phyloP scores from a whole-genome alignment of 2,113 vertebrate genomes.

The Gallinago undulata region DNA sequence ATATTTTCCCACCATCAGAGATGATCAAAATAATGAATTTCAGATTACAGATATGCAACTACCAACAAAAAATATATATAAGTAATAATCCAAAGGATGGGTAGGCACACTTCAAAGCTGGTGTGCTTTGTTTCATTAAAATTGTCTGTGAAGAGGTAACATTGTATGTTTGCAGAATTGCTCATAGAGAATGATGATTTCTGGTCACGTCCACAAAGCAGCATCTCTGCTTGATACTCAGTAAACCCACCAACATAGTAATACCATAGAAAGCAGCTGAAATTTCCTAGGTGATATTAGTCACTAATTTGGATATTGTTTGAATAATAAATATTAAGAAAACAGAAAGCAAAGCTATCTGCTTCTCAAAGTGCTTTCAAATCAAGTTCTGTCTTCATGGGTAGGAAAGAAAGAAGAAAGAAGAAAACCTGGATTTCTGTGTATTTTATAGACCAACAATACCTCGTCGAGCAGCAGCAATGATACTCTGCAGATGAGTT shows the following conservation, averaged over 20 bases:
- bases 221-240: neutral
- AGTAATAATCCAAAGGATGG: neutral
- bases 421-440: neutral
- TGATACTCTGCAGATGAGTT: neutral
- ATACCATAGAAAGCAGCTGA: neutral
- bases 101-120: neutral
- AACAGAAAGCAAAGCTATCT: neutral
- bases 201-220: neutral
- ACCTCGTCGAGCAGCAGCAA: neutral
- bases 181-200: neutral
- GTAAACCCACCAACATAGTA: accelerated
- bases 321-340: neutral
- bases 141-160: neutral
- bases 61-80: no score
- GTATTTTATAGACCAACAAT: neutral
- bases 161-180: neutral
- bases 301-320: neutral
- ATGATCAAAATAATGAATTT: neutral
- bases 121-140: neutral
- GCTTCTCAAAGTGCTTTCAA: neutral
- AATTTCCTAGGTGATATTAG: neutral
- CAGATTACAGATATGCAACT: neutral
- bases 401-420: neutral
- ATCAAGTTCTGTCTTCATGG: neutral
- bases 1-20: neutral